Conservation (phyloP, 2,113 vertebrate species). For the Raja brachyura region DNA sequence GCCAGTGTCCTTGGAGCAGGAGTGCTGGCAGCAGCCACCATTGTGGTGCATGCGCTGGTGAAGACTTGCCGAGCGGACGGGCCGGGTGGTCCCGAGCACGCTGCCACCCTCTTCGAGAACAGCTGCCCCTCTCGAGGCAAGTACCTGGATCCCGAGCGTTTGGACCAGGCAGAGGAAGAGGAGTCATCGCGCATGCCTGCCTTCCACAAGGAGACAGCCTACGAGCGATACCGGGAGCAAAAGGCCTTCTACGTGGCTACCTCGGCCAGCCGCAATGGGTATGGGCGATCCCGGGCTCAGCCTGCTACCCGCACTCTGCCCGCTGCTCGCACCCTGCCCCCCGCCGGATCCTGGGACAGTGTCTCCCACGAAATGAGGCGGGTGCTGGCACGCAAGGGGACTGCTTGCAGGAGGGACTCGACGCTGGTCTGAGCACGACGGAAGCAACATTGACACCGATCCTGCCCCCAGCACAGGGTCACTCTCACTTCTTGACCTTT, state of each 20-base stretch:
- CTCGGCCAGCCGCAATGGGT: constrained; percentile 45
- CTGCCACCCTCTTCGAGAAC: constrained; percentile 62
- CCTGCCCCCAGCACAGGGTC: no score
- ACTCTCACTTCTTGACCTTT: no score
- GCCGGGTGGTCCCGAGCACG: constrained; percentile 41
- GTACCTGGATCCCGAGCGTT: constrained; percentile 45
- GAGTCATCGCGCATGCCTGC: constrained; percentile 53
- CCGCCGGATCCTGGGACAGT: constrained; percentile 66
- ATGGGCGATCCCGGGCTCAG: constrained; percentile 55
- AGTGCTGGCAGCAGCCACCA: constrained; percentile 62
- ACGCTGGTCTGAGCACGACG: constrained; percentile 70
- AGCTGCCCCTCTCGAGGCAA: constrained; percentile 47
- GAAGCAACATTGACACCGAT: neutral
- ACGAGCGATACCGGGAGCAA: constrained; percentile 50
- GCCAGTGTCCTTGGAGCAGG: constrained; percentile 72
- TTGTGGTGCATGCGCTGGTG: constrained; percentile 61
- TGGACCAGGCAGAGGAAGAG: constrained; percentile 45
- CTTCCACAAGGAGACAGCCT: constrained; percentile 58
- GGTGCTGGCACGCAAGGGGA: constrained; percentile 57
- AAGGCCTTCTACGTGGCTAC: constrained; percentile 50
- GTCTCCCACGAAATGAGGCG: constrained; percentile 71
- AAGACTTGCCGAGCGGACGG: constrained; percentile 49
- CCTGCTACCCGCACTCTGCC: constrained; percentile 57
- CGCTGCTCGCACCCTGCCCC: constrained; percentile 53
- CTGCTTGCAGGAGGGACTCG: constrained; percentile 66